Percentiles rank a stretch among this genome's conserved stretches.
phyloP scores from a whole-genome alignment of 1,140 invertebrate species.

The Scaptodrosophila lebanonensis region DNA sequence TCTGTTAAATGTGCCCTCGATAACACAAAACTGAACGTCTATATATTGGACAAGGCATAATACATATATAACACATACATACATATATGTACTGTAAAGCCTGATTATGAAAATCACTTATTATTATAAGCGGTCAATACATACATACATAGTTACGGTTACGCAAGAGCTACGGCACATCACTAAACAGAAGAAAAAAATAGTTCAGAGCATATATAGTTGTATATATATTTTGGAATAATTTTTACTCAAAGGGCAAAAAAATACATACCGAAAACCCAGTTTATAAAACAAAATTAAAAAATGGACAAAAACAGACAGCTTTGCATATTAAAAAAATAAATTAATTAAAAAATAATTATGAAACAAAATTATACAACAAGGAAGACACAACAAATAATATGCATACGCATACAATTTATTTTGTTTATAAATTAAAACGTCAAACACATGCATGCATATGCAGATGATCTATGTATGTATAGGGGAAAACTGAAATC shows the following conservation, averaged over 20 bases:
- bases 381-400: slow-evolving; percentile 30
- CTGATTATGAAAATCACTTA: no score
- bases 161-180: slow-evolving; percentile 35
- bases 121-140: no score
- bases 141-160: no score
- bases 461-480: no score
- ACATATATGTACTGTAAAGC: no score
- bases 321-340: slow-evolving; percentile 4
- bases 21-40: no score
- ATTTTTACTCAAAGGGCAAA: slow-evolving; percentile 58
- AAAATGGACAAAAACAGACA: slow-evolving; percentile 14
- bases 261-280: slow-evolving; percentile 26
- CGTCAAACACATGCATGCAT: slow-evolving; percentile 10
- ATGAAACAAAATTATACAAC: slow-evolving; percentile 53
- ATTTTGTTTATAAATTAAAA: slow-evolving; percentile 43
- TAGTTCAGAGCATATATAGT: slow-evolving; percentile 62
- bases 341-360: slow-evolving; percentile 21
- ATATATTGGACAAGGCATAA: no score
- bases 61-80: no score
- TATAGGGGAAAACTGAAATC: slow-evolving; percentile 40
- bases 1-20: no score
- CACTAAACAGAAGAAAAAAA: slow-evolving; percentile 23
- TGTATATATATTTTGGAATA: slow-evolving; percentile 74
- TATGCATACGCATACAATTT: slow-evolving; percentile 35
- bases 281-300: slow-evolving; percentile 45